Percentiles rank a stretch among this genome's conserved stretches.
Evolutionary conservation across 2,888 invertebrate genomes (phyloP).

Genomic region (Hirtodrosophila alboralis): DNA sequence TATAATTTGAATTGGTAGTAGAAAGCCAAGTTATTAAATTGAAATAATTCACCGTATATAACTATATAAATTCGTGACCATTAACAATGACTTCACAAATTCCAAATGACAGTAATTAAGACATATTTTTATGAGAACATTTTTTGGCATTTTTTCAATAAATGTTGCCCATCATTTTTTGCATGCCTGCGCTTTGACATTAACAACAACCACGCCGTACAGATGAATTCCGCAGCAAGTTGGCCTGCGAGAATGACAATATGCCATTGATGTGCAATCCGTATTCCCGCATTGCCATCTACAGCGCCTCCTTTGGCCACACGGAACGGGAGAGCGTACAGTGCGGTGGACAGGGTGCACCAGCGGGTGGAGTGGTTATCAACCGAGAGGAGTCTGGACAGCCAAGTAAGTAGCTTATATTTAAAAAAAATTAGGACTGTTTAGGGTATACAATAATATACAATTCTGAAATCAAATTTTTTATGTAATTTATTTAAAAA

Average conservation of each 20-base stretch:
- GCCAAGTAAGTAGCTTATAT: constrained; percentile 79
- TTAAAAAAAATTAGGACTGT: too few species aligned
- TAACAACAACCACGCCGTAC: constrained; percentile 60
- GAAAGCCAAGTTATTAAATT: too few species aligned
- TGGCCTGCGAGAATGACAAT: constrained; percentile 96
- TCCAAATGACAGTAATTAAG: constrained; percentile 33
- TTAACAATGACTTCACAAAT: constrained; percentile 34
- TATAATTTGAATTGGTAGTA: neutral
- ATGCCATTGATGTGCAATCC: constrained; percentile 94
- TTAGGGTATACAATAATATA: too few species aligned
- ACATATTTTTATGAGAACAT: constrained; percentile 20
- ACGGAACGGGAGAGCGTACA: constrained; percentile 94
- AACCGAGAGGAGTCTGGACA: constrained; percentile 67
- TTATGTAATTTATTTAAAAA: too few species aligned
- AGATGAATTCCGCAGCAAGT: constrained; percentile 97
- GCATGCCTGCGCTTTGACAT: constrained; percentile 69
- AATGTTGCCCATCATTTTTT: constrained; percentile 13
- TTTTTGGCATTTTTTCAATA: constrained; percentile 29
- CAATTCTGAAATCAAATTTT: too few species aligned
- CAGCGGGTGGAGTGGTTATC: constrained; percentile 84
- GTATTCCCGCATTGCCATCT: constrained; percentile 94
- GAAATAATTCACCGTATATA: too few species aligned
- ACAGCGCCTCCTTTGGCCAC: constrained; percentile 95
- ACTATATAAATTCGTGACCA: too few species aligned
- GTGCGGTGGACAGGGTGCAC: constrained; percentile 86